Percentiles rank a stretch among this genome's conserved stretches.
Evolutionary conservation across 2,113 vertebrate species (phyloP).

Genomic region (Thryonomys swinderianus): DNA sequence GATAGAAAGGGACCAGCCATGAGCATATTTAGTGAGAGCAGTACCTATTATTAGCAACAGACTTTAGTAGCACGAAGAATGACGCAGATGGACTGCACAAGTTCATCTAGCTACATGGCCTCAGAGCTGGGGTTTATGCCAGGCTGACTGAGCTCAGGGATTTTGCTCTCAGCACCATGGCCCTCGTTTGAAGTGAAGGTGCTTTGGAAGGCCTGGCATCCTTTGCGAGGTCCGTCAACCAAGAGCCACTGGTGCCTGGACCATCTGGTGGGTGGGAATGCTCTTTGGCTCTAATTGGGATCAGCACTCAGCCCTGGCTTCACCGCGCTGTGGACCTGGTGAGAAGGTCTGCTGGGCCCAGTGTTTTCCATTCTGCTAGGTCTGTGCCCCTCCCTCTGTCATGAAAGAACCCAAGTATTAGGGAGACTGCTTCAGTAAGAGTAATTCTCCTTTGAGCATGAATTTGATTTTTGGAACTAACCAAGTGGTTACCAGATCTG

Average conservation of each 20-base stretch:
- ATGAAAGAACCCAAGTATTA: not conserved
- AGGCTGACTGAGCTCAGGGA: not conserved
- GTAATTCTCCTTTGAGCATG: constrained; percentile 7
- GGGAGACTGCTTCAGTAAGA: constrained; percentile 15
- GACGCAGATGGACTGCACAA: not conserved
- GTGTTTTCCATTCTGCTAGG: too few relatives aligned
- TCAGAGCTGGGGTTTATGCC: not conserved
- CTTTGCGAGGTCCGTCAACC: not conserved
- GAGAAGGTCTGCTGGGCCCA: not conserved
- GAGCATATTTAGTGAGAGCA: not conserved
- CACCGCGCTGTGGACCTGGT: not conserved
- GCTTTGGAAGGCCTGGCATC: not conserved
- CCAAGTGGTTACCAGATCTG: not conserved
- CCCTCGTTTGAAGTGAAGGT: not conserved
- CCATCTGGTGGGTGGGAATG: fast-evolving
- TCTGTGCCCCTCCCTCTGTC: not conserved
- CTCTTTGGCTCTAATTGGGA: not conserved
- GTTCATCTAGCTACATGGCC: not conserved
- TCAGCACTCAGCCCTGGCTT: not conserved
- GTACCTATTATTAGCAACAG: not conserved
- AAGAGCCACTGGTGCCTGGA: not conserved
- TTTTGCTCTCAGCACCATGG: not conserved
- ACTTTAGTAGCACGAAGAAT: not conserved
- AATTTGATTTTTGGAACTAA: constrained; percentile 49
- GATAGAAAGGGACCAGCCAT: not conserved